phyloP scores from a whole-genome alignment of 2,888 invertebrate genomes.

The Tanypteryx hageni region DNA sequence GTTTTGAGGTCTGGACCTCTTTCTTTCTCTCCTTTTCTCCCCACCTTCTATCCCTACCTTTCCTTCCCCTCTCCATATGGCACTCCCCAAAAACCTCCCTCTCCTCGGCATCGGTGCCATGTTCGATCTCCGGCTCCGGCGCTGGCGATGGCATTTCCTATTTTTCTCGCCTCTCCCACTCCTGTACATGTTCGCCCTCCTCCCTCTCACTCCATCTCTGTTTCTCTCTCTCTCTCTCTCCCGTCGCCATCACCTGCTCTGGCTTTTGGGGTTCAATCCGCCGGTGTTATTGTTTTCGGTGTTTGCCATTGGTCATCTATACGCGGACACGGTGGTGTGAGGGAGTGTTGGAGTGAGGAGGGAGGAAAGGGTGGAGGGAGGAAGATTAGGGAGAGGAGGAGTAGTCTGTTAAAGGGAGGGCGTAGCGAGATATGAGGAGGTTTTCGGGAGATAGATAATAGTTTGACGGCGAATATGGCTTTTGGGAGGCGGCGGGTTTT shows the following conservation, averaged over 20 bases:
- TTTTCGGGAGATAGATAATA: slow-evolving; percentile 38
- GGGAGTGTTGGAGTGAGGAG: neutral
- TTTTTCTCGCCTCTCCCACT: neutral
- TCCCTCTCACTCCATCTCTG: neutral
- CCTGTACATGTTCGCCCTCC: neutral
- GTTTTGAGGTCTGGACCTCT: slow-evolving; percentile 53
- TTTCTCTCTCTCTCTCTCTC: neutral
- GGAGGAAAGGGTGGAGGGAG: neutral
- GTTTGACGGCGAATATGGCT: slow-evolving; percentile 40
- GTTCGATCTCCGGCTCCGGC: slow-evolving; percentile 47
- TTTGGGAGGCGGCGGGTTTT: slow-evolving; percentile 27
- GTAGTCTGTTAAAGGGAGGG: neutral
- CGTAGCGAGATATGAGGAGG: neutral
- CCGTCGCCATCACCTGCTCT: slow-evolving; percentile 26
- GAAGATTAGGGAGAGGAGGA: neutral
- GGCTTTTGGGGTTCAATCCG: slow-evolving; percentile 42
- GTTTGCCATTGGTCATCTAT: slow-evolving; percentile 61
- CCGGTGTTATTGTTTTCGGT: slow-evolving; percentile 55
- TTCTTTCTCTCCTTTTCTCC: neutral
- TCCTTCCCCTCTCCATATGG: slow-evolving; percentile 16
- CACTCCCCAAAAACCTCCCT: neutral
- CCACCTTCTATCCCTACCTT: neutral
- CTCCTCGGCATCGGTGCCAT: slow-evolving; percentile 37
- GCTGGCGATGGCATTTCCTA: slow-evolving; percentile 47
- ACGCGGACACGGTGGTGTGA: slow-evolving; percentile 14